These are phyloP conservation scores for Netelia melanura DNA, from an alignment of 2,888 invertebrate species.

Conservation along the genomic window DNA sequence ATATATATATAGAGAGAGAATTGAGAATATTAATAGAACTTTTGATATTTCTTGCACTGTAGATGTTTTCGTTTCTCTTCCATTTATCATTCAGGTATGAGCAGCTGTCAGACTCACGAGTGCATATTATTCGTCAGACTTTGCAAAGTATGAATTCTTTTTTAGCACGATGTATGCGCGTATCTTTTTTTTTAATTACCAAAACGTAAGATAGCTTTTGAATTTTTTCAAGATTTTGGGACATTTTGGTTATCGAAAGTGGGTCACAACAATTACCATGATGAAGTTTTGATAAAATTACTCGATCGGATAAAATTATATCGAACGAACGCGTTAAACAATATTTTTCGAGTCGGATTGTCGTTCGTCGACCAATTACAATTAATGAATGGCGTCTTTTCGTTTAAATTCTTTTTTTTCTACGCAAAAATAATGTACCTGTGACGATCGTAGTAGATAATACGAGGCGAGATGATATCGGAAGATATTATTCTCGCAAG, in stretches of 20 bases:
- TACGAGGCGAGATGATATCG: slow-evolving; percentile 9
- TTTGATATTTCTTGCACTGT: slow-evolving; percentile 3
- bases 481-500: slow-evolving; percentile 28
- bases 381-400: not conserved
- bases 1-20: not conserved
- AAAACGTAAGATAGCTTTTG: not conserved
- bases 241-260: not conserved
- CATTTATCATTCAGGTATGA: not conserved
- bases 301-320: not conserved
- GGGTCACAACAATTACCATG: slow-evolving; percentile 12
- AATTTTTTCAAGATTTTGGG: not conserved
- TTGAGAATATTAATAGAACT: slow-evolving; percentile 17
- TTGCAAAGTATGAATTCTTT: not conserved
- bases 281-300: slow-evolving; percentile 7
- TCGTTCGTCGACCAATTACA: not conserved
- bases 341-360: not conserved
- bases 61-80: not conserved
- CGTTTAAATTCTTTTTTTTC: not conserved
- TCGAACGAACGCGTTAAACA: not conserved
- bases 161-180: not conserved
- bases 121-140: slow-evolving; percentile 34
- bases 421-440: slow-evolving; percentile 47
- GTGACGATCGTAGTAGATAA: slow-evolving; percentile 41
- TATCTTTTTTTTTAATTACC: not conserved
- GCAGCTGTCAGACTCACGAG: not conserved